These are phyloP conservation scores for Spilosoma lubricipeda DNA, from an alignment of 2,888 invertebrate species.

Conservation along the genomic window DNA sequence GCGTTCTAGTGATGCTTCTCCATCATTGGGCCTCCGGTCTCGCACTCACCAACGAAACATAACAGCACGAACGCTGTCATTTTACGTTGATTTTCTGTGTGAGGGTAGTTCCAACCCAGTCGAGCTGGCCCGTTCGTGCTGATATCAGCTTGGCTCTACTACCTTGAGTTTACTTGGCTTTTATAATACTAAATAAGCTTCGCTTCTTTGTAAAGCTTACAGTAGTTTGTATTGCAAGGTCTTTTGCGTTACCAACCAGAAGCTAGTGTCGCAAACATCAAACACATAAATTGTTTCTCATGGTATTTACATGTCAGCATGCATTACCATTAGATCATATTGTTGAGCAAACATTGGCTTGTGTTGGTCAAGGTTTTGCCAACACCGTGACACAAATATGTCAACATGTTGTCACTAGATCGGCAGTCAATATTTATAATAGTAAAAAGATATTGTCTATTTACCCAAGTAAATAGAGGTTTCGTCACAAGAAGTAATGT, in stretches of 20 bases:
- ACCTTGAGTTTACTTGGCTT: too few species aligned
- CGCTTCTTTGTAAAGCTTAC: not conserved
- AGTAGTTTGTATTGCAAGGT: not conserved
- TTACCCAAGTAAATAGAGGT: not conserved
- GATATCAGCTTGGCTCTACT: too few species aligned
- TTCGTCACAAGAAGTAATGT: too few species aligned
- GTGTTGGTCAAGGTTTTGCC: constrained; percentile 26
- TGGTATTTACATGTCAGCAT: not conserved
- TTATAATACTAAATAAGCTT: not conserved
- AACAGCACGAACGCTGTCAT: too few species aligned
- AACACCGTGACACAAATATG: constrained; percentile 40
- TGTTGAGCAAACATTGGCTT: not conserved
- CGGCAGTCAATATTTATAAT: not conserved
- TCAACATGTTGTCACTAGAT: not conserved
- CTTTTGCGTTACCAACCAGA: not conserved
- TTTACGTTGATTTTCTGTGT: too few species aligned
- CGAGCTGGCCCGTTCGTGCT: too few species aligned
- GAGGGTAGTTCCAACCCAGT: too few species aligned
- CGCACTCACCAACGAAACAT: too few species aligned
- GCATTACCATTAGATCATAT: not conserved
- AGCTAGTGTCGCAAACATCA: constrained; percentile 1
- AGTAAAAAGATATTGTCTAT: not conserved
- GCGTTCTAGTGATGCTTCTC: too few species aligned
- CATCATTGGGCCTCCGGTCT: too few species aligned
- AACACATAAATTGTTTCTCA: not conserved